Percentiles rank a stretch among this genome's conserved stretches.
phyloP scores from a whole-genome alignment of 2,888 invertebrate genomes.

The Drosophila monieri region DNA sequence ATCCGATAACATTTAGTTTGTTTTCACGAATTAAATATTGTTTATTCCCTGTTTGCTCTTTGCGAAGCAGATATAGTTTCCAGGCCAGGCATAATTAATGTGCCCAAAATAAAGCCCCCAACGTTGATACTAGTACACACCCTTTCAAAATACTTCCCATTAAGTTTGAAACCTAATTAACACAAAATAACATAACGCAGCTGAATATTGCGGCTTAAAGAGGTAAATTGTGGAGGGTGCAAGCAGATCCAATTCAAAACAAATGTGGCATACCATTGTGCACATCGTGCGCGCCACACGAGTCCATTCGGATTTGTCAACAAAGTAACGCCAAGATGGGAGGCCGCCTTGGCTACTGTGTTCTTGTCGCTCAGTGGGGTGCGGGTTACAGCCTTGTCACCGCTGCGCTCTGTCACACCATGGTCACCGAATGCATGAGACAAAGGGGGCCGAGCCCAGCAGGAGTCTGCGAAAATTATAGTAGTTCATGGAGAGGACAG shows the following conservation, averaged over 20 bases:
- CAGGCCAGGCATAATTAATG: slow-evolving; percentile 10
- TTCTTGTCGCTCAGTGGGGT: no score
- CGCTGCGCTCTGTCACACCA: no score
- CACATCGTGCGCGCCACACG: slow-evolving; percentile 37
- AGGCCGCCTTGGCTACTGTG: slow-evolving; percentile 16
- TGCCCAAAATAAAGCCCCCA: background rate
- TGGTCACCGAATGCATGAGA: slow-evolving; percentile 13
- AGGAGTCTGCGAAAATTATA: slow-evolving; percentile 70
- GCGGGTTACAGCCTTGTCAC: no score
- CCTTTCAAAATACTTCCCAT: no score
- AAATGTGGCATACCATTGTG: slow-evolving; percentile 24
- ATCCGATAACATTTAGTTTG: slow-evolving; percentile 47
- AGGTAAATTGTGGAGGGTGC: background rate
- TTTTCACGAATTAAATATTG: slow-evolving; percentile 53
- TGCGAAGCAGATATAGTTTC: slow-evolving; percentile 19
- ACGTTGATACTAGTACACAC: no score
- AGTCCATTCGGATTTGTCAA: slow-evolving; percentile 57
- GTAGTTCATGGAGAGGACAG: slow-evolving; percentile 42
- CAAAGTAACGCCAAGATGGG: slow-evolving; percentile 44
- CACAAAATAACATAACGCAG: background rate
- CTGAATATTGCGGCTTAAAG: background rate
- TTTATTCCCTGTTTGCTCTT: slow-evolving; percentile 13
- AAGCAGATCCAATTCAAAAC: background rate
- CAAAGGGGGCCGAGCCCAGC: slow-evolving; percentile 45
- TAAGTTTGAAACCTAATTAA: background rate